Percentiles rank a stretch among this genome's conserved stretches.
Evolutionary conservation across 37 sponge, comb jelly and placozoan genomes (phyloP).

Genomic region (Chondrilla cf. caribensis): DNA sequence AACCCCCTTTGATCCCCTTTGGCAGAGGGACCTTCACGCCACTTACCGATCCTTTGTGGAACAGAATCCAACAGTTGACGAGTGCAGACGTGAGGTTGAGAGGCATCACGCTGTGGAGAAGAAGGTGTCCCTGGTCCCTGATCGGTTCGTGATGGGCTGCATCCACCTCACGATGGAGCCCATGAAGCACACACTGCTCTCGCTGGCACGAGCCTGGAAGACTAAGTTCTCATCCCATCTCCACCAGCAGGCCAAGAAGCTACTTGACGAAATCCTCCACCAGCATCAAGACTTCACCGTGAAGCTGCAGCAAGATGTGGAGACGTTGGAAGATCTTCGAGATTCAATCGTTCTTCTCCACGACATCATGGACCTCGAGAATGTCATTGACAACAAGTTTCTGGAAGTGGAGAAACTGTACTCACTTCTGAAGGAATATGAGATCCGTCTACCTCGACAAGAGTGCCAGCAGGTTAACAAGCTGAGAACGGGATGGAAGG

Average conservation of each 20-base stretch:
- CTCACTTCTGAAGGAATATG: slow-evolving; percentile 49
- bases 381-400: slow-evolving; percentile 62
- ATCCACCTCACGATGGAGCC: slow-evolving; percentile 64
- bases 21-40: slow-evolving; percentile 80
- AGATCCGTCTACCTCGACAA: slow-evolving; percentile 9
- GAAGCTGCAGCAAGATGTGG: slow-evolving; percentile 53
- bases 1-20: slow-evolving; percentile 51
- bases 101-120: slow-evolving; percentile 51
- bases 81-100: slow-evolving; percentile 42
- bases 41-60: slow-evolving; percentile 61
- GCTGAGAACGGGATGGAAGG: slow-evolving; percentile 71
- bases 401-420: slow-evolving; percentile 77
- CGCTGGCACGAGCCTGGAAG: slow-evolving; percentile 78
- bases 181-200: slow-evolving; percentile 66
- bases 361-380: slow-evolving; percentile 71
- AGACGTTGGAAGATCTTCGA: slow-evolving; percentile 49
- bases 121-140: slow-evolving; percentile 48
- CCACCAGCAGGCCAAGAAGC: slow-evolving; percentile 66
- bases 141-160: slow-evolving; percentile 37
- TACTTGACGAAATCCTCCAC: slow-evolving; percentile 56
- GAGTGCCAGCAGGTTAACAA: slow-evolving; percentile 30
- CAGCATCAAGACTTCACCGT: slow-evolving; percentile 42
- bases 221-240: slow-evolving; percentile 65
- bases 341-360: slow-evolving; percentile 59
- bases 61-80: slow-evolving; percentile 12